phyloP scores from a whole-genome alignment of 1,140 invertebrate genomes.

The Bombus sylvicola region DNA sequence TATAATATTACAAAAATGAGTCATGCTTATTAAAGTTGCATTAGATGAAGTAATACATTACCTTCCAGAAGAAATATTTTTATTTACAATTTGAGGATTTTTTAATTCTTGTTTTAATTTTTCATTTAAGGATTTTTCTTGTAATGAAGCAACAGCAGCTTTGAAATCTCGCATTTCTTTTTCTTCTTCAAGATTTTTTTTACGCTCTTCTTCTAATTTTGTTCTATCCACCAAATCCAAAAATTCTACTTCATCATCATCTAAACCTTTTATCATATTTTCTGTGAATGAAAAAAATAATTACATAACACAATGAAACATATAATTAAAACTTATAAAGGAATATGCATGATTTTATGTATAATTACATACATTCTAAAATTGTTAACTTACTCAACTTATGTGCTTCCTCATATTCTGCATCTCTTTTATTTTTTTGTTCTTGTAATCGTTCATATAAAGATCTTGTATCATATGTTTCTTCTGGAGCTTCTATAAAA shows the following conservation, averaged over 20 bases:
- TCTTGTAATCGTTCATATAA: constrained; percentile 95
- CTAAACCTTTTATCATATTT: constrained; percentile 96
- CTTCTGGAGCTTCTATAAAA: constrained; percentile 88
- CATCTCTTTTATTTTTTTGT: constrained; percentile 94
- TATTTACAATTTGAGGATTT: constrained; percentile 72
- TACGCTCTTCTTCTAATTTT: constrained; percentile 92
- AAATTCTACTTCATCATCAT: constrained; percentile 97
- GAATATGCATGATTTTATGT: no score
- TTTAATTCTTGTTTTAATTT: constrained; percentile 84
- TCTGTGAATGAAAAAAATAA: constrained; percentile 84
- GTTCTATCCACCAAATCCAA: constrained; percentile 93
- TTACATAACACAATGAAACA: not conserved
- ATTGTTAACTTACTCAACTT: constrained; percentile 90
- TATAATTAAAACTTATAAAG: no score
- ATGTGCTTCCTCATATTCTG: constrained; percentile 97
- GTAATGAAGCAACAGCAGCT: constrained; percentile 89
- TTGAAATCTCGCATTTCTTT: constrained; percentile 92
- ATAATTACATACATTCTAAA: not conserved
- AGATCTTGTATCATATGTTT: constrained; percentile 90
- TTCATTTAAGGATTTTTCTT: constrained; percentile 89
- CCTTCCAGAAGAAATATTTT: constrained; percentile 73
- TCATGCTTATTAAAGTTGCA: not conserved
- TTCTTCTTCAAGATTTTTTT: constrained; percentile 91
- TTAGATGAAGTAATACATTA: constrained; percentile 45
- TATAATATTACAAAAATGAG: not conserved